Evolutionary conservation across 2,797 vertebrate genomes (phyloP).

Genomic region (Australoheros facetus): DNA sequence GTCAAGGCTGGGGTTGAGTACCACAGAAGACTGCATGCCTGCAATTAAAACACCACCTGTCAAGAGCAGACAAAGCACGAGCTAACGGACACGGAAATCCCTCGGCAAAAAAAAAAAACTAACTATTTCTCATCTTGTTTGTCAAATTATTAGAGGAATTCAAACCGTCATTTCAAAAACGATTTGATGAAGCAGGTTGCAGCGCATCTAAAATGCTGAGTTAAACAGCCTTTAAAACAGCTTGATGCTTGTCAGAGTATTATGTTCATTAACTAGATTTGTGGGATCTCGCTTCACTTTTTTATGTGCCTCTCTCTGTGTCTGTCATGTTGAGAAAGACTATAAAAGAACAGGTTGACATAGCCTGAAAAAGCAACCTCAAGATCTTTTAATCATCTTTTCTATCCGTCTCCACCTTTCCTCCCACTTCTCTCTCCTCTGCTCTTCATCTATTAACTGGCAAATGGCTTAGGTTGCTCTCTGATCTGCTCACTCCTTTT

Average conservation of each 20-base stretch:
- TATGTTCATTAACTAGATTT: conserved; percentile 39
- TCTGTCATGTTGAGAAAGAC: conserved; percentile 39
- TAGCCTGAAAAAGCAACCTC: conserved; percentile 50
- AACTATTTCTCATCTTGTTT: conserved; percentile 4
- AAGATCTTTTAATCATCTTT: conserved; percentile 61
- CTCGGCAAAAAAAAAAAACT: conserved; percentile 3
- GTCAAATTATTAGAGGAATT: conserved; percentile 20
- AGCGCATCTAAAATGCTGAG: not conserved
- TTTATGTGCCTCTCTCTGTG: conserved; percentile 15
- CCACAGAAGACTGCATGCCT: conserved; percentile 16
- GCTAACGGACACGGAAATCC: conserved; percentile 12
- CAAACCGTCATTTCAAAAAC: conserved; percentile 2
- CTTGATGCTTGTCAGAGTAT: conserved; percentile 29
- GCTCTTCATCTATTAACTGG: conserved; percentile 57
- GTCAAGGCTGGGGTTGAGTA: conserved; percentile 14
- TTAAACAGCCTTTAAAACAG: conserved; percentile 33
- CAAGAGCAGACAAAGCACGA: conserved; percentile 21
- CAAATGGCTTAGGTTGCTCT: conserved; percentile 47
- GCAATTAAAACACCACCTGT: conserved; percentile 49
- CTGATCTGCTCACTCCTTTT: conserved; percentile 36
- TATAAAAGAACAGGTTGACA: conserved; percentile 14
- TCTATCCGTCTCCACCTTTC: conserved; percentile 36
- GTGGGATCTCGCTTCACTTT: conserved; percentile 23
- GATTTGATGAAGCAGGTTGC: not conserved
- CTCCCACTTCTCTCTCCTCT: conserved; percentile 40